phyloP scores from a whole-genome alignment of 2,888 invertebrate genomes.

The Branchipolynoe longqiensis region DNA sequence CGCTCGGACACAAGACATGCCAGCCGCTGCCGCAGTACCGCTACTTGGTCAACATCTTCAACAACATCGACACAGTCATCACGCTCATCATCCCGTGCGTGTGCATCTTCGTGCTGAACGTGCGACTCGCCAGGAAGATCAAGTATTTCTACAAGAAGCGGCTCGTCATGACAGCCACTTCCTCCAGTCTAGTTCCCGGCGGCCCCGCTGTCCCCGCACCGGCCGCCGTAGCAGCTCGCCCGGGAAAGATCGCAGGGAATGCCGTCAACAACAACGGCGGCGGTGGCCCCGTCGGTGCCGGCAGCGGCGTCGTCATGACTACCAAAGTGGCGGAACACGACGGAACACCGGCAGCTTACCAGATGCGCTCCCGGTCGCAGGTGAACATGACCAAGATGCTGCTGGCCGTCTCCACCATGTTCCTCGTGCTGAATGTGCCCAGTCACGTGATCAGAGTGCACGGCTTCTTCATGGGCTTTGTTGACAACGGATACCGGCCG shows the following conservation, averaged over 20 bases:
- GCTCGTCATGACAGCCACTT: constrained; percentile 38
- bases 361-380: constrained; percentile 65
- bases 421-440: constrained; percentile 87
- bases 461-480: constrained; percentile 69
- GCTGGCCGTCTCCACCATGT: constrained; percentile 90
- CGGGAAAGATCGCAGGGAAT: background rate
- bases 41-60: constrained; percentile 14
- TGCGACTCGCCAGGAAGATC: constrained; percentile 87
- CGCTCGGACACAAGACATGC: background rate
- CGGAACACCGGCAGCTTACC: background rate
- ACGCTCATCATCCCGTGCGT: constrained; percentile 89
- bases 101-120: constrained; percentile 87
- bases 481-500: constrained; percentile 66
- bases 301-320: background rate
- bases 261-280: background rate
- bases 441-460: constrained; percentile 75
- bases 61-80: constrained; percentile 86
- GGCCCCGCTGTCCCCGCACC: background rate
- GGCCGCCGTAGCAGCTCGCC: background rate
- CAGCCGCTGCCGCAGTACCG: constrained; percentile 17
- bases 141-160: constrained; percentile 76
- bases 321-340: background rate
- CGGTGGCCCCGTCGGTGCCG: too few relatives aligned
- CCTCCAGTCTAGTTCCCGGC: background rate
- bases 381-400: constrained; percentile 88